phyloP scores from a whole-genome alignment of 2,797 vertebrate genomes.

The Schizothorax lantsangensis region DNA sequence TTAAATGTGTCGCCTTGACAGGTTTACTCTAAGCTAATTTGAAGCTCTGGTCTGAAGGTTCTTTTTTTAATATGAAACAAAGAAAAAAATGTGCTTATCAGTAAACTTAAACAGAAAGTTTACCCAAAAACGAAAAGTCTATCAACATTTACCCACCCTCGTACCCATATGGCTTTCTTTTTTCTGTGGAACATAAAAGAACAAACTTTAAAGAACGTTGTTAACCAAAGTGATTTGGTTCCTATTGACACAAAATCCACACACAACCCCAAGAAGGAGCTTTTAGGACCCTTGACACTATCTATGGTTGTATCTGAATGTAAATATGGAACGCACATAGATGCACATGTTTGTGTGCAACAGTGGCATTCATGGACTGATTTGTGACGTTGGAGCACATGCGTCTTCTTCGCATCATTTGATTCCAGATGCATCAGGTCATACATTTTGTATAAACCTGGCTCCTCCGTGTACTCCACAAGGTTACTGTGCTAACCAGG shows the following conservation, averaged over 20 bases:
- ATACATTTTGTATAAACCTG: slow-evolving; percentile 53
- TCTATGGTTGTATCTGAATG: neutral
- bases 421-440: slow-evolving; percentile 35
- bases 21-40: neutral
- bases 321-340: neutral
- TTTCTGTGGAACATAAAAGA: neutral
- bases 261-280: neutral
- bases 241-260: neutral
- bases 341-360: neutral
- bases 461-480: slow-evolving; percentile 41
- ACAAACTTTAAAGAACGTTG: neutral
- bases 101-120: neutral
- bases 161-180: neutral
- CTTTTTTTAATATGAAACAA: neutral
- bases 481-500: slow-evolving; percentile 59
- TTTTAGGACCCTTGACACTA: neutral
- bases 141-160: neutral
- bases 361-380: neutral
- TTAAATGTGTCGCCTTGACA: neutral
- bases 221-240: neutral
- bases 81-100: neutral
- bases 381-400: neutral
- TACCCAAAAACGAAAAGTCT: neutral
- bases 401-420: neutral
- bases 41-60: neutral